Percentiles rank a stretch among this genome's conserved stretches.
phyloP scores from a whole-genome alignment of 2,113 vertebrate genomes.

The Mesitornis unicolor region DNA sequence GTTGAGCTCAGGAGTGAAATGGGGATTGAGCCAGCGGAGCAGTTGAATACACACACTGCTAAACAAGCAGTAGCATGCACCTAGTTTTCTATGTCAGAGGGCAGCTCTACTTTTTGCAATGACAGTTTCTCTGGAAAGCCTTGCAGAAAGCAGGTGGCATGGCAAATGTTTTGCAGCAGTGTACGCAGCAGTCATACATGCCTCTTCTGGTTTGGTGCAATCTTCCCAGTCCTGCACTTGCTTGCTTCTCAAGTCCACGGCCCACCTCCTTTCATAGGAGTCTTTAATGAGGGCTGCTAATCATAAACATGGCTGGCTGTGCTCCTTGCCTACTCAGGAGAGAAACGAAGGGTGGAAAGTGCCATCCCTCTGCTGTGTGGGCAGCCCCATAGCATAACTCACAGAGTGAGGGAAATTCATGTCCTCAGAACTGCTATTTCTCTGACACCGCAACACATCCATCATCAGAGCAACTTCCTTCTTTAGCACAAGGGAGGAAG shows the following conservation, averaged over 20 bases:
- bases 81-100: neutral
- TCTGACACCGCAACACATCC: neutral
- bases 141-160: neutral
- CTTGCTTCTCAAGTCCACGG: neutral
- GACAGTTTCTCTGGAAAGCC: neutral
- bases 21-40: neutral
- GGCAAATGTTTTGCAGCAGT: neutral
- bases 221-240: neutral
- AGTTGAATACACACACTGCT: neutral
- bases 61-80: neutral
- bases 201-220: neutral
- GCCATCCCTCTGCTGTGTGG: neutral
- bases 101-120: neutral
- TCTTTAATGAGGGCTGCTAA: neutral
- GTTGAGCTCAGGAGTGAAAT: neutral
- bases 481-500: neutral
- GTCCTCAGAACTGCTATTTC: neutral
- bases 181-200: neutral
- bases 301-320: neutral
- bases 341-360: neutral
- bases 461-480: neutral
- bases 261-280: neutral
- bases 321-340: neutral
- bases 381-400: neutral
- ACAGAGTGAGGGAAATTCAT: accelerated